phyloP scores from a whole-genome alignment of 2,797 vertebrate species.

The Sebastes steindachneri region DNA sequence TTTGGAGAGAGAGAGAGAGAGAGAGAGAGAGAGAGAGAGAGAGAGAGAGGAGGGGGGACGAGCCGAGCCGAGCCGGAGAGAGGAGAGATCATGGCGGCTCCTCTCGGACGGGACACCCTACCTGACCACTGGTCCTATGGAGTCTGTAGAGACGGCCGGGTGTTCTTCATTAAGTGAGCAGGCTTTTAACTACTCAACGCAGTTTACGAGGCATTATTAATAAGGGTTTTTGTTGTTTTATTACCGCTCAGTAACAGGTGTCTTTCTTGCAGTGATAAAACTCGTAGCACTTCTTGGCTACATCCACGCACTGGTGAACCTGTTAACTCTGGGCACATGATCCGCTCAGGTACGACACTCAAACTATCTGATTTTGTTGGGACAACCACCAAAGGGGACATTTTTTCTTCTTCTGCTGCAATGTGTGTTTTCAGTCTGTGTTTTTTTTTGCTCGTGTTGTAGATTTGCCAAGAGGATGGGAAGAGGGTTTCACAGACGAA shows the following conservation, averaged over 20 bases:
- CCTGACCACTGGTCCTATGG: slow-evolving; percentile 97
- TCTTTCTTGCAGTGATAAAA: slow-evolving; percentile 90
- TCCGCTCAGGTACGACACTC: slow-evolving; percentile 90
- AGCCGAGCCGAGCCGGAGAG: slow-evolving; percentile 34
- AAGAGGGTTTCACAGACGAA: slow-evolving; percentile 97
- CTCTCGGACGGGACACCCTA: slow-evolving; percentile 92
- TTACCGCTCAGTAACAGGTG: slow-evolving; percentile 90
- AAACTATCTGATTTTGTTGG: slow-evolving; percentile 9
- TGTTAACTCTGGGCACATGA: slow-evolving; percentile 99
- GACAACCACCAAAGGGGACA: neutral
- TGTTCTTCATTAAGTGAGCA: slow-evolving; percentile 96
- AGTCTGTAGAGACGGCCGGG: slow-evolving; percentile 93
- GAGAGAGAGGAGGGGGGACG: slow-evolving; percentile 50
- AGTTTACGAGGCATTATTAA: neutral
- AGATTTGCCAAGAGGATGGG: slow-evolving; percentile 98
- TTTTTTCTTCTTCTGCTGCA: slow-evolving; percentile 33
- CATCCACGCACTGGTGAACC: slow-evolving; percentile 95
- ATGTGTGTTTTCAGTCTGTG: slow-evolving; percentile 24
- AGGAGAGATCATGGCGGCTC: slow-evolving; percentile 91
- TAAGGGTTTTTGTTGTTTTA: slow-evolving; percentile 5
- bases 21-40: neutral
- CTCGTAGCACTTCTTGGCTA: slow-evolving; percentile 91
- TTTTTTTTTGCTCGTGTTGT: slow-evolving; percentile 39
- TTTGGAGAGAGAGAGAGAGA: slow-evolving; percentile 50
- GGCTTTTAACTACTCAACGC: neutral